A percentile compares a stretch with the other conserved stretches of the same genome.
Evolutionary conservation across 1,140 invertebrate species (phyloP).

Genomic region (Polypedilum vanderplanki): DNA sequence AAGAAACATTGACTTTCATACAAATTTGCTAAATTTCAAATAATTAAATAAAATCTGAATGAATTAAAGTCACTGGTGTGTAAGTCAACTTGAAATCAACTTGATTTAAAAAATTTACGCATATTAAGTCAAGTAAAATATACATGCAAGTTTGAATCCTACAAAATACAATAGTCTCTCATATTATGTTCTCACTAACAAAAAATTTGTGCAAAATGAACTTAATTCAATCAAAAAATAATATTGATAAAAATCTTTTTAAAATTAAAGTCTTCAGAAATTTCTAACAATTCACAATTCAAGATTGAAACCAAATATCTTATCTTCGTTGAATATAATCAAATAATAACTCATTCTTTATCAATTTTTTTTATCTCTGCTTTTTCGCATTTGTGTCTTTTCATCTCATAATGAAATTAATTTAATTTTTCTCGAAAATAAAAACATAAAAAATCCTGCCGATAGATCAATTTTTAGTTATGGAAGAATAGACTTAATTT

Average conservation of each 20-base stretch:
- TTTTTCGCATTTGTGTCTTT: not conserved
- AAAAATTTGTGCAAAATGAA: conserved; percentile 12
- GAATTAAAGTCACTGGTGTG: no score
- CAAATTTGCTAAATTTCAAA: no score
- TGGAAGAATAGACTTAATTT: no score
- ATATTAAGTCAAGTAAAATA: no score
- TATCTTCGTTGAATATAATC: not conserved
- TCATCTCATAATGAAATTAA: not conserved
- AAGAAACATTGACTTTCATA: no score
- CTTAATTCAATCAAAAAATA: not conserved
- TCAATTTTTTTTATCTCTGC: not conserved
- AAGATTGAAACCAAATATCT: conserved; percentile 18
- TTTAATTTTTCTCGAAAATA: not conserved
- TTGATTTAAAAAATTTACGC: no score
- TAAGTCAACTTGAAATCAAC: no score
- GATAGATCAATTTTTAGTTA: not conserved
- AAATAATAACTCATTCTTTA: not conserved
- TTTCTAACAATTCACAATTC: conserved; percentile 1
- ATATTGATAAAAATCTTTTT: not conserved
- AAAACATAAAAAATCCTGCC: not conserved
- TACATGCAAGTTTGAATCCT: no score
- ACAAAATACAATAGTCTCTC: no score
- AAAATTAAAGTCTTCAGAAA: conserved; percentile 19
- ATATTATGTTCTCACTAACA: no score
- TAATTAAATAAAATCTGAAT: no score